Base-by-base conservation (phyloP, 1,140 invertebrate genomes). In the Caerostris darwini region DNA sequence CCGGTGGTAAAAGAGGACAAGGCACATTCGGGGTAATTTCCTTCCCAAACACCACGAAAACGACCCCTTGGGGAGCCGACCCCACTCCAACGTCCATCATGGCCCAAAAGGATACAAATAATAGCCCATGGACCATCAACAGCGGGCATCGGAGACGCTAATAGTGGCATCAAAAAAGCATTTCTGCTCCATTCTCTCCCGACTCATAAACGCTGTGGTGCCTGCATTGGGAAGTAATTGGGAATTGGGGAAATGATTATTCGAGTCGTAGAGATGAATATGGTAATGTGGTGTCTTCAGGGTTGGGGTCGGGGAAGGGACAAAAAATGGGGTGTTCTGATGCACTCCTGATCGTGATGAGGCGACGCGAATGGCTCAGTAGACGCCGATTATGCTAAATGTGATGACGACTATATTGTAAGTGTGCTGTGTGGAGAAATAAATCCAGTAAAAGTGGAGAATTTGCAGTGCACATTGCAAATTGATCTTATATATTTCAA, bases 131-230 rank as follows among this genome's bases (percentile, higher is more conserved):
- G 2, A 3, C 57, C 5, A 86, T 61, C 19, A 64, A 86, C 83
- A 61, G 14, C n/a, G 3, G 10, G 83, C 57, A 71, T 71, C 58
- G 57, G 58, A 10, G 83, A 86, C 83, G 14, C n/a, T 50, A 86
- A 86, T 61, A 86, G 58, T 3, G 3, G 53, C 83, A 86, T 86
- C 83, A 61, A 50, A 86, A 86, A 86, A 57, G 57, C 57, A 64
- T 86, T 83, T 83, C 81, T 53, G 19, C 14, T 14, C 17, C 53
- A 7, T n/a, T 59, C 50, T 59, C 58, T 3, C 34, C 34, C 19
- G n/a, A 59, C 5, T 61, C 83, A 61, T 86, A 61, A 61, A 61
- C 12, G 56, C 57, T 8, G 3, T 0, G 6, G 34, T n/a, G n/a
- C 3, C 2, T 2, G 34, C 19, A 71, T 71, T 8, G 12, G 34